These are phyloP conservation scores for Lates japonicus DNA, from an alignment of 2,797 vertebrate genomes.

Conservation along the genomic window DNA sequence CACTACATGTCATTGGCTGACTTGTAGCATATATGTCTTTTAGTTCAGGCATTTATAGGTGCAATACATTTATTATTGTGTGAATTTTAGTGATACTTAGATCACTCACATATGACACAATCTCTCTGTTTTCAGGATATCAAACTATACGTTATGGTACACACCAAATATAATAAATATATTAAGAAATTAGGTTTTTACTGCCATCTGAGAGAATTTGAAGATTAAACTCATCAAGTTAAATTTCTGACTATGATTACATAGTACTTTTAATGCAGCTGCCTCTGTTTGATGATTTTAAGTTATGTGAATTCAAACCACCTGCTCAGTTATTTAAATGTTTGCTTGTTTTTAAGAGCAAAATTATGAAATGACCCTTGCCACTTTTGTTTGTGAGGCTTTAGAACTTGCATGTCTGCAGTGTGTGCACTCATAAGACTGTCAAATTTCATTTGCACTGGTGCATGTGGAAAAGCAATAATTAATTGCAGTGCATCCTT, in stretches of 20 bases:
- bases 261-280: neutral
- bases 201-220: neutral
- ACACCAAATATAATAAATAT: neutral
- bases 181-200: neutral
- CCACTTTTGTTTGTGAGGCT: neutral
- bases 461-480: too few relatives aligned
- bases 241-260: neutral
- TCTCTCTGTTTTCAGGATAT: neutral
- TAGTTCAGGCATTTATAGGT: accelerated
- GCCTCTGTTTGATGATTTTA: neutral
- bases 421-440: neutral
- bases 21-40: neutral
- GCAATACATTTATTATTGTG: neutral
- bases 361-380: neutral
- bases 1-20: neutral
- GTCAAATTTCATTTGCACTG: too few relatives aligned
- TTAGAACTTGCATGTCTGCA: neutral
- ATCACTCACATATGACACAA: neutral
- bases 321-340: neutral
- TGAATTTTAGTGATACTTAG: neutral
- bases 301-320: neutral
- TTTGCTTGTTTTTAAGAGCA: constrained; percentile 1
- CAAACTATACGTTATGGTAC: neutral
- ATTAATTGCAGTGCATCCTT: neutral
- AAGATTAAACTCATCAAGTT: neutral